Conservation (phyloP, 2,113 vertebrate species). For the Strix aluco region DNA sequence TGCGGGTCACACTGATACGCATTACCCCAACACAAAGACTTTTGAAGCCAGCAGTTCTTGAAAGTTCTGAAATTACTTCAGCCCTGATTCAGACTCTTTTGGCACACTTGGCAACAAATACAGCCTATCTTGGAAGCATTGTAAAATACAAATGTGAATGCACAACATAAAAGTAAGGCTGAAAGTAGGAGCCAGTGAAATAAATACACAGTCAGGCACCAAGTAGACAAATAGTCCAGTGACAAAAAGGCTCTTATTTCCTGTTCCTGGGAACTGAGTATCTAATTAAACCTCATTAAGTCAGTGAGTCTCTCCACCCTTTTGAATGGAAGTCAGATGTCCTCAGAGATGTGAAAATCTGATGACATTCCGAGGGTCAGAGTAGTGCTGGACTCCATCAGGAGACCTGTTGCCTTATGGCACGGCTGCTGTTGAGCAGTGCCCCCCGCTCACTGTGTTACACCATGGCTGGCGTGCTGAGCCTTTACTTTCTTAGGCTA, state of each 20-base stretch:
- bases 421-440: neutral
- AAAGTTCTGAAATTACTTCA: neutral
- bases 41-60: neutral
- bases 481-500: neutral
- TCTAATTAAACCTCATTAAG: neutral
- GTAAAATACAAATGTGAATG: neutral
- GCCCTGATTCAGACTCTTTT: neutral
- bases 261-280: neutral
- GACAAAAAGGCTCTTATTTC: neutral
- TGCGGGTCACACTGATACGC: neutral
- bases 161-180: neutral
- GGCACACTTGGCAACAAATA: neutral
- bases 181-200: neutral
- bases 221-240: neutral
- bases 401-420: neutral
- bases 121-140: neutral
- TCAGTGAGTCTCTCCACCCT: neutral
- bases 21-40: neutral
- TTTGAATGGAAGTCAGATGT: neutral
- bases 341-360: neutral
- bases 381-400: neutral
- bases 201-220: neutral
- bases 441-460: neutral
- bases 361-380: neutral
- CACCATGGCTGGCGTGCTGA: accelerated